Percentiles rank a stretch among this genome's conserved stretches.
phyloP scores from a whole-genome alignment of 2,113 vertebrate genomes.

The Dicaeum eximium region DNA sequence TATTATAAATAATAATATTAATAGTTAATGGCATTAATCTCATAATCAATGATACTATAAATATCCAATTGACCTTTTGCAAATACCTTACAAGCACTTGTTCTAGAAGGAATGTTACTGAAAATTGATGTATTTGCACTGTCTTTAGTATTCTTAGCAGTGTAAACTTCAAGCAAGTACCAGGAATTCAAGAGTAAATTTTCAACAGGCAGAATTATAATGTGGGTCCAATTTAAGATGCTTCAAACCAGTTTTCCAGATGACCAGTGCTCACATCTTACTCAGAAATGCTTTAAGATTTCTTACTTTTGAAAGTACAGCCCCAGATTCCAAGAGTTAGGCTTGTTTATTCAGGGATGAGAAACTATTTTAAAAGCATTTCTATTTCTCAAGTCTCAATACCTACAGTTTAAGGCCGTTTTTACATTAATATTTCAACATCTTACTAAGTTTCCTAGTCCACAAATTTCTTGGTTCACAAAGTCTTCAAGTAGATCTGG shows the following conservation, averaged over 20 bases:
- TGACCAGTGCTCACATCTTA: neutral
- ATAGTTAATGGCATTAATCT: neutral
- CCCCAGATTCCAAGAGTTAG: neutral
- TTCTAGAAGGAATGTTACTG: neutral
- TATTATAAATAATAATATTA: neutral
- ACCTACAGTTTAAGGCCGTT: neutral
- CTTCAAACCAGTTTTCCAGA: neutral
- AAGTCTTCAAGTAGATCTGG: neutral
- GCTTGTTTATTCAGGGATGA: neutral
- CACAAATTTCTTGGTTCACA: neutral
- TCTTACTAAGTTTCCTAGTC: neutral
- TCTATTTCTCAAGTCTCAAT: neutral
- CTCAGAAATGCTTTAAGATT: neutral
- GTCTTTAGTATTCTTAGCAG: neutral
- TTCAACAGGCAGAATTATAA: neutral
- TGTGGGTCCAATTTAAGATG: neutral
- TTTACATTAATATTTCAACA: neutral
- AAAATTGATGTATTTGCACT: neutral
- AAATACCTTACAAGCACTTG: neutral
- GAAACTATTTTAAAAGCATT: neutral
- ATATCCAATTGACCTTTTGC: neutral
- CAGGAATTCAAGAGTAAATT: neutral
- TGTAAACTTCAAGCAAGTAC: neutral
- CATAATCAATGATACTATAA: neutral
- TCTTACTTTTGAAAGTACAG: neutral